Evolutionary conservation across 2,113 vertebrate species (phyloP), one percentile per base, ranked within the genome.

Genomic region (Semicossyphus pulcher): DNA sequence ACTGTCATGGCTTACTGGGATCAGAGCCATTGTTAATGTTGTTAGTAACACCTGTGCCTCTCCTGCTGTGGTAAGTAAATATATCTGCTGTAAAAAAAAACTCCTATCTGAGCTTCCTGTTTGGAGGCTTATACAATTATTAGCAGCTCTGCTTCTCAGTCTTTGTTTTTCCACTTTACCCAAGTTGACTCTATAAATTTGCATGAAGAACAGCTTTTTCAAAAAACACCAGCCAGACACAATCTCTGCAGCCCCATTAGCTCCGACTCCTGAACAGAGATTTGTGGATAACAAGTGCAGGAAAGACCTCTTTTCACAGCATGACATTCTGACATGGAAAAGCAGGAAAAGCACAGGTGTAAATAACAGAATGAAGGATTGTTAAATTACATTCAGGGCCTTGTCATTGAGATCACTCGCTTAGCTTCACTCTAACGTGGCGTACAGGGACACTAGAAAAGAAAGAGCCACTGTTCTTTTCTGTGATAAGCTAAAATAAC

Each of bases 31-130:
- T 28, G 5, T 36, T 49, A 51, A 36, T 44, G 25, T 60, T 12
- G 31, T 51, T 21, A 20, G 53, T 32, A 68, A 49, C 62, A 68
- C 59, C 0, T 70, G n/a, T 37, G 49, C 53, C 48, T 41, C 49
- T 7, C 12, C 10, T 16, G 9, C 14, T 18, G 11, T 32, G 16
- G 10, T 16, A 20, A 20, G 18, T 36, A 16, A 37, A 36, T 28
- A 15, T 37, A 21, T 20, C 15, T 12, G 29, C 16, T 16, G 7
- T 73, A 41, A 18, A 36, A 48, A 42, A n/a, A n/a, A 8, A 10
- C 5, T n/a, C 1, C 9, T 4, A 12, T 59, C 16, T 28, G 37
- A 60, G 18, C 36, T 41, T 39, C 16, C 5, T n/a, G 16, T 42
- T 73, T 37, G 11, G 53, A 56, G 32, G 12, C 21, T 39, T 39